A percentile compares a stretch with the other conserved stretches of the same genome.
phyloP scores from a whole-genome alignment of 2,113 vertebrate genomes.

The Xerus inauris region DNA sequence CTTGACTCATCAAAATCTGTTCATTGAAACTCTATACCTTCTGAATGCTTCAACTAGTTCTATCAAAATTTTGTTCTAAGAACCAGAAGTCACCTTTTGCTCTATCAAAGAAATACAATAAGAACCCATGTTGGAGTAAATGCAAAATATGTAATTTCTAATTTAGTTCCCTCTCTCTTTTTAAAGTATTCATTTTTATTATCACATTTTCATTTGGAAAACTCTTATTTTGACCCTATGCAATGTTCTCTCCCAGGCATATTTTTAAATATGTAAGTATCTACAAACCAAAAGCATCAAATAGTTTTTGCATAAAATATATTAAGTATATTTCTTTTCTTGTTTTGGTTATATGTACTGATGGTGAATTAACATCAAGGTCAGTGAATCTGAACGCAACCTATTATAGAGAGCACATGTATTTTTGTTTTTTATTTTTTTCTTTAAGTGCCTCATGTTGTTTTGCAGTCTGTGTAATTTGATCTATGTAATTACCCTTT shows the following conservation, averaged over 20 bases:
- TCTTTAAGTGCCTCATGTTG: constrained; percentile 1
- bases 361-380: neutral
- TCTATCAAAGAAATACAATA: constrained; percentile 12
- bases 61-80: constrained; percentile 5
- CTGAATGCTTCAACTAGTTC: neutral
- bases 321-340: constrained; percentile 5
- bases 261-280: constrained; percentile 3
- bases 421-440: neutral
- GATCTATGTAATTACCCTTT: constrained; percentile 60
- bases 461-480: constrained; percentile 58
- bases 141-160: neutral
- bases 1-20: neutral
- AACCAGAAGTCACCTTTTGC: neutral
- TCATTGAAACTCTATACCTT: neutral
- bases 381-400: neutral
- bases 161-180: neutral
- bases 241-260: neutral
- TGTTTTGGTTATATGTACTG: neutral
- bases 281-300: neutral
- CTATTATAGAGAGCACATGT: neutral
- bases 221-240: neutral
- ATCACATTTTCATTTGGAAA: neutral
- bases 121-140: neutral
- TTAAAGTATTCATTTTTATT: constrained; percentile 33
- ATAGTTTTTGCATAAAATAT: neutral